phyloP scores from a whole-genome alignment of 2,797 vertebrate genomes.

The Scolopax bukidnonensis region DNA sequence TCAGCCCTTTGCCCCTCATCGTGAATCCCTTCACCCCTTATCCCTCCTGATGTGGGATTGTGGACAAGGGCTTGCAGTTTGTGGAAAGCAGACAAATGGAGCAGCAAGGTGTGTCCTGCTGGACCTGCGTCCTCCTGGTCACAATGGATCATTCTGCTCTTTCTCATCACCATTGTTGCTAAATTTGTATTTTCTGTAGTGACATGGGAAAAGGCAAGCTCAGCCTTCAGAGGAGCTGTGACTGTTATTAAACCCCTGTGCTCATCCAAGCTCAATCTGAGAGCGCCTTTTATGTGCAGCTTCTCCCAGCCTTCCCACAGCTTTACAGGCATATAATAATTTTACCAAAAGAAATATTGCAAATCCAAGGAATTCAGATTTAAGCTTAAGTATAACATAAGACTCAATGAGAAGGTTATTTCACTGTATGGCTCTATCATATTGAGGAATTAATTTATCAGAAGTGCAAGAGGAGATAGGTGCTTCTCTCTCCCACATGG shows the following conservation, averaged over 20 bases:
- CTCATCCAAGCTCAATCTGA: background rate
- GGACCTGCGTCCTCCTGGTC: background rate
- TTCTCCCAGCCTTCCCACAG: background rate
- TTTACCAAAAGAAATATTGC: background rate
- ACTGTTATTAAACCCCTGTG: background rate
- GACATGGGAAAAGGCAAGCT: background rate
- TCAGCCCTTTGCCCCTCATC: too few relatives aligned
- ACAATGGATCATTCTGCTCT: background rate
- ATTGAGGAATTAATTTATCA: background rate
- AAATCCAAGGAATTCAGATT: slow-evolving; percentile 1
- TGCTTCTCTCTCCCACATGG: background rate
- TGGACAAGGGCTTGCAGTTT: fast-evolving
- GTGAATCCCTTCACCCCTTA: background rate
- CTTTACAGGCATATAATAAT: background rate
- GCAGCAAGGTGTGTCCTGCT: background rate
- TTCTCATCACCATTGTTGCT: fast-evolving
- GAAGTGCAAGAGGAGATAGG: background rate
- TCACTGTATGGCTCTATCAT: background rate
- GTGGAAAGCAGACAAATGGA: background rate
- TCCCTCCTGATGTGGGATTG: background rate
- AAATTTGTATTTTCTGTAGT: background rate
- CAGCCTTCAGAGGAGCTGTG: background rate
- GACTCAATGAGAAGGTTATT: background rate
- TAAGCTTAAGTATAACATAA: background rate
- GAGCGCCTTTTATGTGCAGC: background rate